These are phyloP conservation scores for Glandiceps talaboti DNA, from an alignment of 53 echinoderm and acorn worm genomes.

Conservation along the genomic window DNA sequence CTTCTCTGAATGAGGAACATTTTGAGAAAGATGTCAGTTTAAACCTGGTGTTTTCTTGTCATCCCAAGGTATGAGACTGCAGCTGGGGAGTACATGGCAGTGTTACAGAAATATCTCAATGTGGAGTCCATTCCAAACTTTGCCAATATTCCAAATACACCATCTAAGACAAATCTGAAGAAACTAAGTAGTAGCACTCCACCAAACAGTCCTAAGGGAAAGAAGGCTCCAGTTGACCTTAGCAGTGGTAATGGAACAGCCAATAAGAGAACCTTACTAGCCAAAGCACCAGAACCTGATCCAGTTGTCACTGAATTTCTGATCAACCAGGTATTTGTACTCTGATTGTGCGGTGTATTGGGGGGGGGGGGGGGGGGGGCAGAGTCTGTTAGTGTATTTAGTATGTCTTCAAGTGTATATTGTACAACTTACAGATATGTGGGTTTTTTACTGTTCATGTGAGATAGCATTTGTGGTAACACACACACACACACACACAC, in stretches of 20 bases:
- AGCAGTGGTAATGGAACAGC: slow-evolving; percentile 5
- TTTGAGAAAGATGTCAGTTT: no score
- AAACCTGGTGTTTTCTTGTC: no score
- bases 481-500: no score
- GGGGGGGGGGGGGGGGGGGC: no score
- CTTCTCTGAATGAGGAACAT: no score
- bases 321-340: slow-evolving; percentile 7
- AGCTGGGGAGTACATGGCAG: slow-evolving; percentile 31
- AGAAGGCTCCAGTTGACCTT: slow-evolving; percentile 8
- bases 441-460: not conserved
- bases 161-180: not conserved
- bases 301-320: not conserved
- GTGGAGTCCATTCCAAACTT: slow-evolving; percentile 61
- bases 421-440: no score
- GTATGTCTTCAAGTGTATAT: no score
- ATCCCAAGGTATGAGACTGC: slow-evolving; percentile 58
- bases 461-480: not conserved
- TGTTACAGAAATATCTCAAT: slow-evolving; percentile 56
- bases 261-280: not conserved
- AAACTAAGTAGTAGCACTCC: slow-evolving; percentile 8
- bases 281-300: not conserved
- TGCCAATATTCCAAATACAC: slow-evolving; percentile 15
- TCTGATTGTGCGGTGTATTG: no score
- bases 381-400: no score
- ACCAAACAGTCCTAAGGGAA: slow-evolving; percentile 22